A percentile compares a stretch with the other conserved stretches of the same genome.
phyloP scores from a whole-genome alignment of 1,140 invertebrate genomes.

The Lineus longissimus region DNA sequence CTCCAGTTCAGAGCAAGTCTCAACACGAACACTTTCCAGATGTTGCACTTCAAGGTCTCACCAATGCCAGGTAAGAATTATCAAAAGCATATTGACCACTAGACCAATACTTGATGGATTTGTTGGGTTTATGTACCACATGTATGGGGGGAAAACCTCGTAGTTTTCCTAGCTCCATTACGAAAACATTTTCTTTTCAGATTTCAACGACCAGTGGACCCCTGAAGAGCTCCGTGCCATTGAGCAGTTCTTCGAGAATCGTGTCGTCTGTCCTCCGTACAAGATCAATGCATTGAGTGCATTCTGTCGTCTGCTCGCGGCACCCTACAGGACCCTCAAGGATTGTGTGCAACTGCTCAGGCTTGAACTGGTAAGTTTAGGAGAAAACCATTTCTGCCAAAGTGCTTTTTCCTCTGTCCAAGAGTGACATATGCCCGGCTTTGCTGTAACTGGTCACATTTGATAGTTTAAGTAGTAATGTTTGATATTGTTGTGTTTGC shows the following conservation, averaged over 20 bases:
- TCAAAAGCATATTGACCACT: background rate
- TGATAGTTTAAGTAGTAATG: background rate
- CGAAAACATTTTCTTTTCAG: constrained; percentile 42
- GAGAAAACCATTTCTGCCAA: no score
- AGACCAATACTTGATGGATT: background rate
- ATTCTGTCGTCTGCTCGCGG: constrained; percentile 76
- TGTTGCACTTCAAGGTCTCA: constrained; percentile 82
- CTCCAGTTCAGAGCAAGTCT: constrained; percentile 80
- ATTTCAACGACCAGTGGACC: constrained; percentile 81
- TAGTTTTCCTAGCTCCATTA: no score
- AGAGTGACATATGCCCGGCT: no score
- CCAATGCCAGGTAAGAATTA: constrained; percentile 60
- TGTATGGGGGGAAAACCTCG: no score
- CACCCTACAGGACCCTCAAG: constrained; percentile 78
- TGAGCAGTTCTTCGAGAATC: constrained; percentile 84
- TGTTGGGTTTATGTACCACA: no score
- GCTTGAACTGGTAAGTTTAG: constrained; percentile 67
- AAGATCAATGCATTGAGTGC: constrained; percentile 81
- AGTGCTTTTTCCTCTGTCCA: no score
- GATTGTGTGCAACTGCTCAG: constrained; percentile 88
- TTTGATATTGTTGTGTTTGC: constrained; percentile 13
- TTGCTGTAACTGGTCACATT: no score
- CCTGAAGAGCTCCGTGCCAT: constrained; percentile 80
- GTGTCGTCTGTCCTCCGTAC: constrained; percentile 70
- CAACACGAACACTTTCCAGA: constrained; percentile 82